Evolutionary conservation across 2,797 vertebrate genomes (phyloP).

Genomic region (Pseudomugil gertrudae): DNA sequence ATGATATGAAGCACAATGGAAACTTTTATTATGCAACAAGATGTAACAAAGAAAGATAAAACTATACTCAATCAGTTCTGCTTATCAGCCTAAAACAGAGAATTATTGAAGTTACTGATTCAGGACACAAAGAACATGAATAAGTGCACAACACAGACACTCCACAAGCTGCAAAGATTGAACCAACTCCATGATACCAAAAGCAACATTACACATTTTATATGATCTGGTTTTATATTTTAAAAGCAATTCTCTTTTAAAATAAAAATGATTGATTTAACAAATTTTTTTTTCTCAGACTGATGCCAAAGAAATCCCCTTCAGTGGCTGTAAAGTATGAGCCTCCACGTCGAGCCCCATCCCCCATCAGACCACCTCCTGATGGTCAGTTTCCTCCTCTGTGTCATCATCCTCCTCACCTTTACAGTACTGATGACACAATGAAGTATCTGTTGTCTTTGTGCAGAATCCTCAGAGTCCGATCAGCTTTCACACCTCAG

Average conservation of each 20-base stretch:
- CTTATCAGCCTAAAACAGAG: background rate
- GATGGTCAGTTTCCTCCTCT: slow-evolving; percentile 65
- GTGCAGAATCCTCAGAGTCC: slow-evolving; percentile 75
- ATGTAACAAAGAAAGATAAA: background rate
- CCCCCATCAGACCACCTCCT: slow-evolving; percentile 62
- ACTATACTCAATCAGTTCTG: background rate
- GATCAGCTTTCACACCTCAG: slow-evolving; percentile 68
- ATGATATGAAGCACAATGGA: background rate
- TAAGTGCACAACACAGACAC: background rate
- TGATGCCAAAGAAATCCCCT: slow-evolving; percentile 55
- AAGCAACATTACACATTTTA: slow-evolving; percentile 3
- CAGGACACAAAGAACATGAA: background rate
- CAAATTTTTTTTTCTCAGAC: slow-evolving; percentile 70
- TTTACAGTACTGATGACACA: background rate
- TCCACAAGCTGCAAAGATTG: slow-evolving; percentile 28
- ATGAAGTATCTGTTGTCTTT: background rate
- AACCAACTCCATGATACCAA: slow-evolving; percentile 3
- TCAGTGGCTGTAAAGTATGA: slow-evolving; percentile 59
- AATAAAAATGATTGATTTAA: no score
- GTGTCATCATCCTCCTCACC: background rate
- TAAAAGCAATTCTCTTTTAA: no score
- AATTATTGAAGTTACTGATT: background rate
- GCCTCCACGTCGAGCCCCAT: slow-evolving; percentile 31
- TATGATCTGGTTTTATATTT: background rate
- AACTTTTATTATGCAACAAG: background rate